Evolutionary conservation across 1,140 invertebrate genomes (phyloP), one percentile per base, ranked within the genome.

Genomic region (Agrilus planipennis): DNA sequence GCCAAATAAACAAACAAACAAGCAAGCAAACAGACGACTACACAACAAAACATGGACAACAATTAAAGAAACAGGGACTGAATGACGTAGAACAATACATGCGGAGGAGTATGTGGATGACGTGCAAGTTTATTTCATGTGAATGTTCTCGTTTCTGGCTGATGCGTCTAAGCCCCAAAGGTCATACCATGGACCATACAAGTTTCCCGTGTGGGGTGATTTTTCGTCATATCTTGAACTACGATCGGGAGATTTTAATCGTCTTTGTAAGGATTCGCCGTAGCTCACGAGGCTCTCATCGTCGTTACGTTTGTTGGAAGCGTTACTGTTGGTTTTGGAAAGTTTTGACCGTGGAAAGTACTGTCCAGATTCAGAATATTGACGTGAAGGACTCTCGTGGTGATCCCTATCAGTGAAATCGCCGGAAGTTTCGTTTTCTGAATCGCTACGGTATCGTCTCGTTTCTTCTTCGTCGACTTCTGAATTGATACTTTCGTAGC

Each of bases 111-210:
- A 49, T 42, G 32, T 44, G 44, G 50, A 53, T 57, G 35, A 49
- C 46, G 25, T 57, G 19, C 5, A n/a, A 39, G 29, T n/a, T n/a
- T n/a, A 11, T n/a, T n/a, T 31, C 44, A 29, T 34, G 21, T 17
- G 15, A 20, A 44, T 49, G 49, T 58, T 62, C 71, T 44, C 67
- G 63, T 14, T n/a, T n/a, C n/a, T n/a, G 28, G 68, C 67, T 4
- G 70, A 73, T 12, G 64, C 57, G 48, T 75, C 71, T n/a, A 69
- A 58, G 1, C 79, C 82, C 84, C 84, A 88, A 25, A 87, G 71
- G 61, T 87, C 83, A 53, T 86, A 89, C 86, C 86, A 90, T 0
- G 84, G 84, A 1, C 84, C 84, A 57, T 84, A 88, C 42, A 81
- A 81, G 48, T 81, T 80, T 21, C 65, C 50, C 53, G 60, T 51